phyloP scores from a whole-genome alignment of 2,113 vertebrate genomes.

The Oreochromis spilurus region DNA sequence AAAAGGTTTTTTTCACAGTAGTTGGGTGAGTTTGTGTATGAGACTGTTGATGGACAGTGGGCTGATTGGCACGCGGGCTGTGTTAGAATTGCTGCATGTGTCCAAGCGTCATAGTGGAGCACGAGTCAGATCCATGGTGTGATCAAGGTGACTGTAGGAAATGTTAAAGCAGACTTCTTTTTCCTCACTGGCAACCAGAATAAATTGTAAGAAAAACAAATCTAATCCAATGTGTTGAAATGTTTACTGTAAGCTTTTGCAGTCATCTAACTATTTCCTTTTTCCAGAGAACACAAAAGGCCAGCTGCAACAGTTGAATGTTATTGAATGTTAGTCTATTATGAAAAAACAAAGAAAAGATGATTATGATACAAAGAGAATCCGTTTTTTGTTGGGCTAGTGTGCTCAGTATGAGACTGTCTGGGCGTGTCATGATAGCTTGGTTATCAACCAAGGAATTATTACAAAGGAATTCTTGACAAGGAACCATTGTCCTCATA shows the following conservation, averaged over 20 bases:
- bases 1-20: constrained; percentile 26
- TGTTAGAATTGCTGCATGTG: neutral
- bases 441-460: neutral
- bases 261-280: neutral
- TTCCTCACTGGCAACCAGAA: neutral
- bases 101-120: neutral
- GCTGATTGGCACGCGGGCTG: neutral
- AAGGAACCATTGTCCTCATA: neutral
- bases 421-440: neutral
- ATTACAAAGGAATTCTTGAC: neutral
- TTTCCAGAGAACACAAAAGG: neutral
- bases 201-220: neutral
- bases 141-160: constrained; percentile 26
- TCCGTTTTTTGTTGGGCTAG: neutral
- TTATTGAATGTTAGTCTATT: neutral
- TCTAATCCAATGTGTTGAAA: neutral
- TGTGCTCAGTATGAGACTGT: neutral
- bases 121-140: neutral
- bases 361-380: neutral
- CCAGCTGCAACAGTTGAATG: neutral
- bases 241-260: constrained; percentile 31
- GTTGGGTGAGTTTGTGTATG: constrained; percentile 1
- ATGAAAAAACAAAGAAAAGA: neutral
- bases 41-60: constrained; percentile 16
- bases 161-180: constrained; percentile 15